Evolutionary conservation across 2,113 vertebrate species (phyloP).

Genomic region (Haemorhous mexicanus): DNA sequence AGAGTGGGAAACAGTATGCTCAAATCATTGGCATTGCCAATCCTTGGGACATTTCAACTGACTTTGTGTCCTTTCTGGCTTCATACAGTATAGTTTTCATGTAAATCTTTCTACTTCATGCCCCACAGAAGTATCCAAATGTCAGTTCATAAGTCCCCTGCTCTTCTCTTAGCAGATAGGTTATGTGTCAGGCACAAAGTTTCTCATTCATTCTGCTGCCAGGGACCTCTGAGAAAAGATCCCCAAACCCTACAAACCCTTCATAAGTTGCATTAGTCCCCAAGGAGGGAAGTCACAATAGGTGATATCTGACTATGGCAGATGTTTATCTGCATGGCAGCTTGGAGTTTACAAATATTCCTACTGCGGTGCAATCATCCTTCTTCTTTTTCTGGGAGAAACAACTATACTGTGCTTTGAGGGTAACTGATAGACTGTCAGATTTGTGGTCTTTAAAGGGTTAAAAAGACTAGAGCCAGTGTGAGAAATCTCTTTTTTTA

Average conservation of each 20-base stretch:
- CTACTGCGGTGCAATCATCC: not conserved
- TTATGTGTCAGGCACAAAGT: not conserved
- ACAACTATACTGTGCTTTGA: not conserved
- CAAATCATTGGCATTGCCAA: not conserved
- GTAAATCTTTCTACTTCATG: not conserved
- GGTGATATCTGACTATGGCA: not conserved
- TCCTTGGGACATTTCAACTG: not conserved
- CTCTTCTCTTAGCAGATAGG: not conserved
- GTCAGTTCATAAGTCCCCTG: not conserved
- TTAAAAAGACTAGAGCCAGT: conserved; percentile 58
- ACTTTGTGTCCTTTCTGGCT: not conserved
- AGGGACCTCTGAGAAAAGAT: not conserved
- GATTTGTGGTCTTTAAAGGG: conserved; percentile 25
- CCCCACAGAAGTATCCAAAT: not conserved
- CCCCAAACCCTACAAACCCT: not conserved
- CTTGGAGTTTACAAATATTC: not conserved
- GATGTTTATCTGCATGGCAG: not conserved
- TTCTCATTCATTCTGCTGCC: not conserved
- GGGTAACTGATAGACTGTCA: not conserved
- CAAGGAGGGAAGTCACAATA: not conserved
- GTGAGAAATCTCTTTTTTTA: conserved; percentile 64
- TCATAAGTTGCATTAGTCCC: not conserved
- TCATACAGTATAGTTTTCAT: not conserved
- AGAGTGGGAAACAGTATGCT: not conserved
- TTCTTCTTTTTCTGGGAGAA: not conserved